Evolutionary conservation across 2,888 invertebrate genomes (phyloP), one percentile per base, ranked within the genome.

Genomic region (Eucriotettix oculatus): DNA sequence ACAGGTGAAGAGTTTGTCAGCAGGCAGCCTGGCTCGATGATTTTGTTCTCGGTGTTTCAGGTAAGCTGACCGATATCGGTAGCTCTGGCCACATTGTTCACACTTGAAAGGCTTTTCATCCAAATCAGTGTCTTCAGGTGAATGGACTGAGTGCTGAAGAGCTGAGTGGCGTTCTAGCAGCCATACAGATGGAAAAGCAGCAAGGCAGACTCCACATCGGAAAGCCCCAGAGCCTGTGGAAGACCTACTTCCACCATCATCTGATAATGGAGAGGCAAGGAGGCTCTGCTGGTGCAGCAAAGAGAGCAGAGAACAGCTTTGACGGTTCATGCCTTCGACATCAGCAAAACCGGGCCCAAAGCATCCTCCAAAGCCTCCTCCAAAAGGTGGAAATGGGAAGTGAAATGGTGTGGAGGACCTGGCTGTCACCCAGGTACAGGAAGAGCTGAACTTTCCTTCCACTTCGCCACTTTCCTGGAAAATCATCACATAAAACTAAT

Each of bases 71-170:
- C 90, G 80, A 73, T 91, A 92, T 66, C 87, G 82, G 75, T 92
- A 92, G 69, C 90, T 88, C 70, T 92, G 91, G 9, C 91, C 91
- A 72, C 91, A 92, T 71, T 91, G 91, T 69, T 91, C 91, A 75
- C 91, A 92, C 53, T 90, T 89, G 74, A 90, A 91, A 14, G 91
- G 90, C 69, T 91, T 92, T 72, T 91, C 91, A 70, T 90, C 86
- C 14, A 66, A 64, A n/a, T 64, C 62, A 54, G 64, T 64, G 42
- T 63, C 61, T 10, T 64, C 66, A 67, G 52, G 65, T 58, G 58
- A 61, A 56, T 58, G 60, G 12, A 61, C 48, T 61, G 90, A 85
- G 73, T 91, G 91, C 70, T 91, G 90, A 17, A 92, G 75, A 0
- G 89, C 84, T 0, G 89, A 87, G 72, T 91, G 90, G 66, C 90